A percentile compares a stretch with the other conserved stretches of the same genome.
Conservation (phyloP, 2,113 vertebrate species). For the Nettapus auritus region DNA sequence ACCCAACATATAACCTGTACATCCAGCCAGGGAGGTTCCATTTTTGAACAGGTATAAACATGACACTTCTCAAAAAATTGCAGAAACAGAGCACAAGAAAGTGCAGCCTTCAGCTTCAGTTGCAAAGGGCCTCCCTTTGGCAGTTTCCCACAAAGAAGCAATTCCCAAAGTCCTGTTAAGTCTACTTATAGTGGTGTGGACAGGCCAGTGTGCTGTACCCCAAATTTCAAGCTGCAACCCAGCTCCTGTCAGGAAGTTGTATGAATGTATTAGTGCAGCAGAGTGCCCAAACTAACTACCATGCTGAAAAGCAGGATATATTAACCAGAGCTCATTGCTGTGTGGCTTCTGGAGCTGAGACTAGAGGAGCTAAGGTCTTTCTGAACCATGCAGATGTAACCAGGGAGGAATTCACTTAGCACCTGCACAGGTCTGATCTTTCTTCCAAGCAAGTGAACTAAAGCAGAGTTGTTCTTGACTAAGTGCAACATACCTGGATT, state of each 20-base stretch:
- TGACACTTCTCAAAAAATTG: neutral
- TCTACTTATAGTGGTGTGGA: neutral
- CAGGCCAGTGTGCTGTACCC: neutral
- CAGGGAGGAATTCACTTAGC: conserved; percentile 1
- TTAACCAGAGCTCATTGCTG: neutral
- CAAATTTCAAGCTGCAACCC: neutral
- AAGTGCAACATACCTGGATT: conserved; percentile 27
- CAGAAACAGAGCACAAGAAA: neutral
- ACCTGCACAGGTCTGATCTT: conserved; percentile 38
- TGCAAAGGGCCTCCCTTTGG: neutral
- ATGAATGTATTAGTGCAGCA: neutral
- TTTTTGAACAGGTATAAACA: neutral
- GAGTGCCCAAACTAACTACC: neutral
- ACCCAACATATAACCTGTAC: neutral
- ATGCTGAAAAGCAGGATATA: neutral
- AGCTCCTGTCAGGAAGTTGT: neutral
- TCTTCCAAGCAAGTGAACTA: neutral
- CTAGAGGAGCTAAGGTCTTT: neutral
- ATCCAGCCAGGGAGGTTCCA: neutral
- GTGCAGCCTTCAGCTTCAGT: neutral
- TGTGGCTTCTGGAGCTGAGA: neutral
- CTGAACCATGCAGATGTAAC: neutral
- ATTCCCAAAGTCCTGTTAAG: neutral
- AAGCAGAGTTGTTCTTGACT: neutral
- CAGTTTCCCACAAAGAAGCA: neutral